These are phyloP conservation scores for Bombus vancouverensis DNA, from an alignment of 1,140 invertebrate species.

Conservation along the genomic window DNA sequence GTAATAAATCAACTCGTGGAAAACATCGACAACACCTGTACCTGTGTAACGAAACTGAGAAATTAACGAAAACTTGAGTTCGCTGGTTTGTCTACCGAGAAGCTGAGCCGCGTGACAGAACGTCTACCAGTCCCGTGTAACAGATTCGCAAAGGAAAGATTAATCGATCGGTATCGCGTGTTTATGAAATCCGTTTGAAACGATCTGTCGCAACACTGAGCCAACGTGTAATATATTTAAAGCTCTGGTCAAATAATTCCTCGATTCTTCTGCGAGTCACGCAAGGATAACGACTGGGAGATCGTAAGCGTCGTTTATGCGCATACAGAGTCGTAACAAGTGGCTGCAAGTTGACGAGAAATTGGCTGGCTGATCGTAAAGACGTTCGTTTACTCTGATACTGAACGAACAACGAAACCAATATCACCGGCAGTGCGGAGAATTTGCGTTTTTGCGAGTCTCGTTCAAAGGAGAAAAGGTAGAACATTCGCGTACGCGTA, in stretches of 20 bases:
- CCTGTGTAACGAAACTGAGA: fast-evolving
- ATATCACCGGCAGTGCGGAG: too few species aligned
- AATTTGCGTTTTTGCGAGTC: neutral
- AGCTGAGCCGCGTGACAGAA: too few species aligned
- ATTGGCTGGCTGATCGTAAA: conserved; percentile 46
- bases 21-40: too few species aligned
- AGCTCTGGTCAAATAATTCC: neutral
- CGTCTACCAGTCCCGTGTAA: too few species aligned
- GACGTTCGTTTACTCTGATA: conserved; percentile 9
- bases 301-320: neutral
- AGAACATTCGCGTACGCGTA: neutral
- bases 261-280: neutral
- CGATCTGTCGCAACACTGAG: neutral
- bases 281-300: too few species aligned
- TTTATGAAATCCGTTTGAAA: too few species aligned
- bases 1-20: too few species aligned
- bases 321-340: neutral
- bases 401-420: neutral
- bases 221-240: neutral
- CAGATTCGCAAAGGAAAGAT: too few species aligned
- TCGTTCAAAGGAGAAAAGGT: neutral
- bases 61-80: too few species aligned
- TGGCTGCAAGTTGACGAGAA: conserved; percentile 8
- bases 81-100: too few species aligned
- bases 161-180: too few species aligned